Percentiles rank a stretch among this genome's conserved stretches.
Evolutionary conservation across 2,888 invertebrate genomes (phyloP).

Genomic region (Drosophila formosana): DNA sequence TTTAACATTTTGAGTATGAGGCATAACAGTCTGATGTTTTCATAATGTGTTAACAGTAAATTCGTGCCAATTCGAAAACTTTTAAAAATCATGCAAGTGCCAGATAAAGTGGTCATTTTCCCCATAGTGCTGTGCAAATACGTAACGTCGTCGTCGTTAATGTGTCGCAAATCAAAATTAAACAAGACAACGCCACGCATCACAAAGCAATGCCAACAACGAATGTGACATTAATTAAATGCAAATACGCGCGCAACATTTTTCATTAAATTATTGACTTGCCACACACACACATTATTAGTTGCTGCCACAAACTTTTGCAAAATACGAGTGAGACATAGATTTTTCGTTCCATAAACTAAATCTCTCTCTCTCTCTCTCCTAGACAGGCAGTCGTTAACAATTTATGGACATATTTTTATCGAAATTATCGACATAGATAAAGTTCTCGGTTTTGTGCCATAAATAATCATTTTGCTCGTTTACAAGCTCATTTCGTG

Average conservation of each 20-base stretch:
- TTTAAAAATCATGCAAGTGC: too few relatives aligned
- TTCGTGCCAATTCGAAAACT: too few relatives aligned
- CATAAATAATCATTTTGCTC: conserved; percentile 55
- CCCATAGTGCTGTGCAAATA: conserved; percentile 55
- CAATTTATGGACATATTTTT: conserved; percentile 32
- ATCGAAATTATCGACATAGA: conserved; percentile 52
- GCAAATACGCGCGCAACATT: conserved; percentile 67
- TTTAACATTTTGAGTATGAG: too few relatives aligned
- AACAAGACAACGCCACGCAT: conserved; percentile 57
- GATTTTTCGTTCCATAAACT: conserved; percentile 27
- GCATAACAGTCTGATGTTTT: too few relatives aligned
- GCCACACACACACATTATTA: too few relatives aligned
- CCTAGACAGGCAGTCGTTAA: too few relatives aligned
- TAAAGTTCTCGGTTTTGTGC: conserved; percentile 36
- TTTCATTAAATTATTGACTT: conserved; percentile 12
- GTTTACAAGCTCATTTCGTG: conserved; percentile 41
- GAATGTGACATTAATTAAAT: conserved; percentile 79
- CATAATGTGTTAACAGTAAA: too few relatives aligned
- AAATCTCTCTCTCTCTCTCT: background rate
- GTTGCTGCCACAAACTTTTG: too few relatives aligned
- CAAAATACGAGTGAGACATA: background rate
- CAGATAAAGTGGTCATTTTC: too few relatives aligned
- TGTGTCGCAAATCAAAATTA: conserved; percentile 75
- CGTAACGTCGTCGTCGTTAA: conserved; percentile 42
- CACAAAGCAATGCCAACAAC: conserved; percentile 35